Base-by-base conservation (phyloP, 2,888 invertebrate species). In the Corbicula japonica region DNA sequence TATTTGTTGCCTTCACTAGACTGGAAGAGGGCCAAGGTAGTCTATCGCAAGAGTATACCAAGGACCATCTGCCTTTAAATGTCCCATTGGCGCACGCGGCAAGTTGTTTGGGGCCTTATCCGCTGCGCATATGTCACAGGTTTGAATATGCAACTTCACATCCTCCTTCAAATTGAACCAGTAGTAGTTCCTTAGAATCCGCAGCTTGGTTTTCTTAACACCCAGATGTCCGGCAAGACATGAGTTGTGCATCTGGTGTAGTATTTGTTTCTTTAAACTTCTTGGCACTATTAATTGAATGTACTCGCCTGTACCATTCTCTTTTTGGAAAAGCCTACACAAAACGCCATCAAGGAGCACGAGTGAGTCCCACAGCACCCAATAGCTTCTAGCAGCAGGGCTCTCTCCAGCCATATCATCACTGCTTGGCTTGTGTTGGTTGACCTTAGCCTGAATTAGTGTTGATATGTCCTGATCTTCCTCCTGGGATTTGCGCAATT, bases 131-230 rank as follows among this genome's bases (percentile, higher is more conserved):
- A 26, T 50, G 26, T 50, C 50, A n/a, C 50, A 50, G 10, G 10
- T 21, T 50, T 50, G 50, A 18, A 50, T 50, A 18, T 8, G 26
- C 50, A 50, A 26, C 26, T 26, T 50, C 23, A 50, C 50, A n/a
- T 50, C 50, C 26, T 50, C 50, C 50, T 50, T 50, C 50, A 50
- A 26, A 26, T 26, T 8, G 50, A 50, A 50, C 50, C 50, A 50
- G 50, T 50, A 50, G 26, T 50, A 50, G 15, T 26, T 12, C 18
- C n/a, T 21, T 18, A 26, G 10, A 21, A 50, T 10, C 8, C 26
- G 21, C 23, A 26, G 23, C 26, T 50, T 50, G n/a, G 50, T 50
- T 50, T n/a, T 50, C 50, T 50, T 50, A n/a, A 50, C 50, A 12
- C 50, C 50, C 10, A 50, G 50, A 50, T 50, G 50, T 10, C 50